Percentiles rank a stretch among this genome's conserved stretches.
Conservation (phyloP, 2,113 vertebrate species). For the Mola mola region DNA sequence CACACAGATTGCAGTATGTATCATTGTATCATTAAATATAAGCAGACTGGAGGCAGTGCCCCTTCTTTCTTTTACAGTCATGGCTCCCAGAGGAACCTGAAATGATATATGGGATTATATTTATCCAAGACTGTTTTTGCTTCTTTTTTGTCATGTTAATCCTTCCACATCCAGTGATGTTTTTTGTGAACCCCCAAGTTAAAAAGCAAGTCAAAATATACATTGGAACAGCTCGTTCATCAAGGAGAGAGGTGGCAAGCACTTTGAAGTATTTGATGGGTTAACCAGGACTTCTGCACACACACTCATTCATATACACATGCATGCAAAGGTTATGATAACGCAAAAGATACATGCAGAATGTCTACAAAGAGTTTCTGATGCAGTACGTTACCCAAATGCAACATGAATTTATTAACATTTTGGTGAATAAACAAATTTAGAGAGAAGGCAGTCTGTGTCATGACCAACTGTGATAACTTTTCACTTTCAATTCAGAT, state of each 20-base stretch:
- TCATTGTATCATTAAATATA: constrained; percentile 14
- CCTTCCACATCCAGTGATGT: constrained; percentile 68
- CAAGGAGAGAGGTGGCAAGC: constrained; percentile 55
- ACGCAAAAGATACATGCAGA: constrained; percentile 31
- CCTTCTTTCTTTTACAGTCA: constrained; percentile 24
- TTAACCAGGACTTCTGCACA: constrained; percentile 50
- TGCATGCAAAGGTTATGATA: constrained; percentile 37
- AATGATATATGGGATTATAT: constrained; percentile 63
- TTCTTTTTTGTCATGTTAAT: constrained; percentile 63
- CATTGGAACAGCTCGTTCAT: constrained; percentile 72
- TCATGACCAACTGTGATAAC: constrained; percentile 36
- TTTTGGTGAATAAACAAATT: constrained; percentile 24
- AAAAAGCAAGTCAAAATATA: constrained; percentile 78
- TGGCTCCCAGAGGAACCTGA: constrained; percentile 41
- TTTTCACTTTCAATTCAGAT: constrained; percentile 31
- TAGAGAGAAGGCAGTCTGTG: constrained; percentile 17
- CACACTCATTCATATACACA: constrained; percentile 20
- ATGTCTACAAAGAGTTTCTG: constrained; percentile 17
- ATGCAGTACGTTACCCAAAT: constrained; percentile 24
- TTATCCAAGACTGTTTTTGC: constrained; percentile 69
- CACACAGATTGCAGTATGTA: constrained; percentile 1
- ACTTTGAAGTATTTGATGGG: constrained; percentile 77
- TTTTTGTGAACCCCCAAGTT: constrained; percentile 69
- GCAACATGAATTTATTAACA: constrained; percentile 33
- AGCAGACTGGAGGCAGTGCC: constrained; percentile 23